Evolutionary conservation across 2,797 vertebrate genomes (phyloP).

Genomic region (Propithecus perrieri): DNA sequence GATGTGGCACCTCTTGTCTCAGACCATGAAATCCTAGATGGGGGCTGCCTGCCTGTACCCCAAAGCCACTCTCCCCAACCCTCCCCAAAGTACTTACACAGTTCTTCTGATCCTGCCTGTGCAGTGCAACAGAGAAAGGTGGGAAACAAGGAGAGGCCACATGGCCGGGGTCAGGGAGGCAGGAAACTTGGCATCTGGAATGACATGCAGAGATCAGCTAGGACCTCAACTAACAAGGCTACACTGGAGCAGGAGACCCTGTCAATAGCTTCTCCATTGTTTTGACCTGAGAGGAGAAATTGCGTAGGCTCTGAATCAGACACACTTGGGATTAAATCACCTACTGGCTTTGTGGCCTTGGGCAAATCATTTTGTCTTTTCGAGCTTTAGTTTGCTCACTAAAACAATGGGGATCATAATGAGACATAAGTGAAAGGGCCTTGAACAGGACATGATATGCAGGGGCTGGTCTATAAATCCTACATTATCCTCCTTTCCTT

Average conservation of each 20-base stretch:
- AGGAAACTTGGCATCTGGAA: background rate
- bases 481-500: background rate
- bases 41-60: background rate
- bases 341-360: background rate
- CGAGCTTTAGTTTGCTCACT: slow-evolving; percentile 17
- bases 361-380: slow-evolving; percentile 40
- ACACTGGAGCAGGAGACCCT: background rate
- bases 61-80: background rate
- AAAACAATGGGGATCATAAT: slow-evolving; percentile 7
- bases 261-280: background rate
- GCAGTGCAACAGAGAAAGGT: background rate
- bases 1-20: background rate
- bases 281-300: slow-evolving; percentile 3
- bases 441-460: background rate
- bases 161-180: background rate
- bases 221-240: background rate
- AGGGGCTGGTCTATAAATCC: background rate
- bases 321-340: background rate
- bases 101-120: background rate
- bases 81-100: background rate
- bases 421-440: background rate
- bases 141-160: background rate
- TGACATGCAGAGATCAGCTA: background rate
- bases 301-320: background rate
- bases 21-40: background rate